Percentiles rank a stretch among this genome's conserved stretches.
These are phyloP conservation scores for Jaculus jaculus DNA, from an alignment of 2,113 vertebrate genomes.

Conservation along the genomic window DNA sequence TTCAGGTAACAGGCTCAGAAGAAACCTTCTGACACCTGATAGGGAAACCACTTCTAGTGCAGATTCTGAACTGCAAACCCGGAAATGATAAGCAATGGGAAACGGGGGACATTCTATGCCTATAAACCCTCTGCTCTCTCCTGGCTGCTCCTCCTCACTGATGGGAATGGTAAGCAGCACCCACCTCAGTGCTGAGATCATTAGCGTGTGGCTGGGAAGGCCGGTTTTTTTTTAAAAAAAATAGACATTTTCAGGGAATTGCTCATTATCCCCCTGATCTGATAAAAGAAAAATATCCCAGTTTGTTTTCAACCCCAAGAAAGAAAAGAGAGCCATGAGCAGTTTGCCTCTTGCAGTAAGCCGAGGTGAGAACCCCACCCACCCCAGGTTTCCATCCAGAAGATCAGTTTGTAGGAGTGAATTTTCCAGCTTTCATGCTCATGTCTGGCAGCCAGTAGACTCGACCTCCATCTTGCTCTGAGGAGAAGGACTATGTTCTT, in stretches of 20 bases:
- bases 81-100: not conserved
- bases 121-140: not conserved
- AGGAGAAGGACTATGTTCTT: not conserved
- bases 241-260: not conserved
- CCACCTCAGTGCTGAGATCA: not conserved
- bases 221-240: not conserved
- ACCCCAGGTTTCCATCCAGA: not conserved
- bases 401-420: not conserved
- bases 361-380: not conserved
- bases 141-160: not conserved
- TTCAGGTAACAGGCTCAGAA: not conserved
- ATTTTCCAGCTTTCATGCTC: not conserved
- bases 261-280: constrained; percentile 33
- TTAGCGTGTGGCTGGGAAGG: not conserved
- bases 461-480: not conserved
- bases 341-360: not conserved
- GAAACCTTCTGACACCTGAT: constrained; percentile 12
- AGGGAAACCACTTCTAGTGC: constrained; percentile 10
- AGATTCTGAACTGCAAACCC: constrained; percentile 50
- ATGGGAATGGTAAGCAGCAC: not conserved
- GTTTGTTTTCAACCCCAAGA: constrained; percentile 38
- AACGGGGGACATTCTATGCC: not conserved
- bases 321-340: constrained; percentile 1
- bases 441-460: not conserved
- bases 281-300: constrained; percentile 9